Evolutionary conservation across 2,113 vertebrate genomes (phyloP).

Genomic region (Diadophis punctatus): DNA sequence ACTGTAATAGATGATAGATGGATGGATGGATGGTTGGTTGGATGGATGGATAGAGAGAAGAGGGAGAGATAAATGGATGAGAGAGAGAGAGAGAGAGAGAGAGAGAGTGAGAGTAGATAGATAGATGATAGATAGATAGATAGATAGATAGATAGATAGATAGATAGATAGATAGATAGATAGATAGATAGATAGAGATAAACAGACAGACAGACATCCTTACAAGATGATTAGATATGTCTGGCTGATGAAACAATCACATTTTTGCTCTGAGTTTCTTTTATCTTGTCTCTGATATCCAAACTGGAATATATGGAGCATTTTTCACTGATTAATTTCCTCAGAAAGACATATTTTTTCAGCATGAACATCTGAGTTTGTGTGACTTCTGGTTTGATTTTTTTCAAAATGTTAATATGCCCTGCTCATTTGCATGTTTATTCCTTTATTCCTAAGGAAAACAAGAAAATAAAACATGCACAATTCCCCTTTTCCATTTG

Average conservation of each 20-base stretch:
- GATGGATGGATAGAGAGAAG: no score
- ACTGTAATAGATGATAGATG: no score
- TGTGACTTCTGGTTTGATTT: slow-evolving; percentile 19
- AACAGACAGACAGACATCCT: not conserved
- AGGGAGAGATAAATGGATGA: no score
- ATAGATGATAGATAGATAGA: no score
- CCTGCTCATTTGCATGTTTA: not conserved
- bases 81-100: no score
- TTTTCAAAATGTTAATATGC: slow-evolving; percentile 7
- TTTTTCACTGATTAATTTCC: not conserved
- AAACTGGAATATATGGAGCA: not conserved
- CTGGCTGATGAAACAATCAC: not conserved
- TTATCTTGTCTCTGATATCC: not conserved
- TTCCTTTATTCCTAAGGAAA: not conserved
- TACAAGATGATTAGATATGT: not conserved
- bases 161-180: not conserved
- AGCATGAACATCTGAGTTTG: not conserved
- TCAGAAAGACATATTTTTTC: not conserved
- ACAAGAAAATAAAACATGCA: not conserved
- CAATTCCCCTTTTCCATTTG: slow-evolving; percentile 12
- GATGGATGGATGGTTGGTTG: no score
- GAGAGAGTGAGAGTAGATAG: no score
- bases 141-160: no score
- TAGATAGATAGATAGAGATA: not conserved
- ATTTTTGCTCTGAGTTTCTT: not conserved